A percentile compares a stretch with the other conserved stretches of the same genome.
phyloP scores from a whole-genome alignment of 2,113 vertebrate genomes.

The Jaculus jaculus region DNA sequence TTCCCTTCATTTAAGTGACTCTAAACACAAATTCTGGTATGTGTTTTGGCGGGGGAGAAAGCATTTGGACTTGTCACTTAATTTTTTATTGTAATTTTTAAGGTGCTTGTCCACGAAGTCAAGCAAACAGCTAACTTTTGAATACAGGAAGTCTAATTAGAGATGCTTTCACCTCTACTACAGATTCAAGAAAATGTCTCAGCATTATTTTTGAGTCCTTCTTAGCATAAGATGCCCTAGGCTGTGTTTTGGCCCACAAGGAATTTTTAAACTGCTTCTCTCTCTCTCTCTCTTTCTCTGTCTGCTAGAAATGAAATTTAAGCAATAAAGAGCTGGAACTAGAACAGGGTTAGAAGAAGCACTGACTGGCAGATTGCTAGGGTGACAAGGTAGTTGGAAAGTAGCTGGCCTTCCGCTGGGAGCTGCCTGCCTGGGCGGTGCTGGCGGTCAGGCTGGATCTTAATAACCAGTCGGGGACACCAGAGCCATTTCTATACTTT shows the following conservation, averaged over 20 bases:
- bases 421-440: background rate
- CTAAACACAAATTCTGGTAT: constrained; percentile 35
- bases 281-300: background rate
- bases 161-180: constrained; percentile 9
- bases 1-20: constrained; percentile 51
- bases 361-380: constrained; percentile 12
- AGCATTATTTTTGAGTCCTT: constrained; percentile 37
- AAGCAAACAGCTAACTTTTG: constrained; percentile 10
- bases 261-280: constrained; percentile 62
- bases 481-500: background rate
- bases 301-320: constrained; percentile 61
- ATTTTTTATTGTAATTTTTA: constrained; percentile 54
- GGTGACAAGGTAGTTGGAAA: constrained; percentile 59
- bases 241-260: constrained; percentile 72
- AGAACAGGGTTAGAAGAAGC: constrained; percentile 42
- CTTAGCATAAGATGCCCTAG: constrained; percentile 64
- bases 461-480: background rate
- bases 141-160: constrained; percentile 45
- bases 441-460: background rate
- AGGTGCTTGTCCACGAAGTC: constrained; percentile 36
- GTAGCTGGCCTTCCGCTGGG: background rate
- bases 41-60: background rate
- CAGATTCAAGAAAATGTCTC: constrained; percentile 27
- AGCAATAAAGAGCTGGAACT: constrained; percentile 45
- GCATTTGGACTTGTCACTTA: constrained; percentile 34